Evolutionary conservation across 1,140 invertebrate genomes (phyloP), one percentile per base, ranked within the genome.

Genomic region (Maniola jurtina): DNA sequence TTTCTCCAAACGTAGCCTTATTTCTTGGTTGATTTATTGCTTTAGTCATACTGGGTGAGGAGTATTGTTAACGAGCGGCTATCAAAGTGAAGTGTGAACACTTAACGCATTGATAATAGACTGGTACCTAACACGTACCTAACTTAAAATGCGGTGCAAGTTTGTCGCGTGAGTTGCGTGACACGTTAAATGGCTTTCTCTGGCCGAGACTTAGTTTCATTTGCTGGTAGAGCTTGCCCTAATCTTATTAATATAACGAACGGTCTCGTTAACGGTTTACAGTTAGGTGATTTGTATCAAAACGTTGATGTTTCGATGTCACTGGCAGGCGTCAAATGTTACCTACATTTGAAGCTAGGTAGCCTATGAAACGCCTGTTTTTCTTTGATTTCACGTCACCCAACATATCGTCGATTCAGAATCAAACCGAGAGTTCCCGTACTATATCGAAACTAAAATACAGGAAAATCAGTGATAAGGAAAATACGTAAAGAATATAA

Each of bases 171-270:
- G 16, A 55, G 65, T 71, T 69, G 57, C 52, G 75, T 71, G 76
- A 80, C 83, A 82, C 80, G 80, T 83, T 81, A 84, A 83, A 83
- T 86, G 84, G 83, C 86, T 88, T 88, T 88, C 86, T 87, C 84
- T 80, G 79, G 66, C 71, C 73, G 56, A 73, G 71, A 66, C 68
- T 76, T 75, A 79, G 66, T 85, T 88, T 82, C 73, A 69, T 34
- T 63, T 52, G 42, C 54, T 55, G 35, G 36, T 61, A 34, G 33
- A 47, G 15, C 42, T 45, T 57, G 42, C 15, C 54, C 14, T 36
- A 15, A 36, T 36, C 55, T 36, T 16, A n/a, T 5, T 58, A 34
- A 54, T 11, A 25, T 25, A 25, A 2, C 36, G 47, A 67, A 61
- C 58, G 40, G 54, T 38, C 34, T 55, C 16, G 11, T 52, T 14